Base-by-base conservation (phyloP, 2,113 vertebrate species). In the Colaptes auratus region DNA sequence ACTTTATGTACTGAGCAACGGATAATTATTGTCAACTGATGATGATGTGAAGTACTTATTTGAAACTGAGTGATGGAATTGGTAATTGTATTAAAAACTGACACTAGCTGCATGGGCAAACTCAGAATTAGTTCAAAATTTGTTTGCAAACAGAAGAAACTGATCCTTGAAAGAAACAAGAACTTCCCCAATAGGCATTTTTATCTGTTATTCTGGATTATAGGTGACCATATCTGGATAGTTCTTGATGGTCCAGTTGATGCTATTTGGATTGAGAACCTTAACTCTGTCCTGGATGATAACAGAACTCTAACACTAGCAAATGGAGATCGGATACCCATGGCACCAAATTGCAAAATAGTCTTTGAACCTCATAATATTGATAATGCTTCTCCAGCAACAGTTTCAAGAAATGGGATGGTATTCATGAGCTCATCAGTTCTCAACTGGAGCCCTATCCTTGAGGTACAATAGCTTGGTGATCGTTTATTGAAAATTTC, bases 341-440 rank as follows among this genome's bases (percentile, higher is more conserved):
- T 99, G 99, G 98, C 99, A 2, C 98, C 99, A 74, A 99, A 98
- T 90, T 99, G 99, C 96, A 99, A 99, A 97, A 98, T 99, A 27
- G 97, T 99, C 63, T 99, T 99, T 89, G 99, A 99, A 90, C 99
- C 99, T 61, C 98, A 99, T 92, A 99, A 99, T 91, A 99, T 99
- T 50, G 99, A 99, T 96, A 99, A 99, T 6, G 99, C 99, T 44
- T 99, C 99, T 33, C 99, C 99, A 7, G 99, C 99, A 65, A 99
- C 99, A 0, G 99, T 99, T 71, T 99, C 99, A 35, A 98, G 99
- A 71, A 99, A 99, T 58, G 99, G 99, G 31, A 99, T 99, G 99
- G 99, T 99, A 73, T 99, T 99, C 95, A 99, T 99, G 99, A 99
- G 99, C 92, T 99, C 99, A 27, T 99, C 99, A 13, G 95, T 99